A percentile compares a stretch with the other conserved stretches of the same genome.
Evolutionary conservation across 2,888 invertebrate genomes (phyloP).

Genomic region (Drosophila kanekoi): DNA sequence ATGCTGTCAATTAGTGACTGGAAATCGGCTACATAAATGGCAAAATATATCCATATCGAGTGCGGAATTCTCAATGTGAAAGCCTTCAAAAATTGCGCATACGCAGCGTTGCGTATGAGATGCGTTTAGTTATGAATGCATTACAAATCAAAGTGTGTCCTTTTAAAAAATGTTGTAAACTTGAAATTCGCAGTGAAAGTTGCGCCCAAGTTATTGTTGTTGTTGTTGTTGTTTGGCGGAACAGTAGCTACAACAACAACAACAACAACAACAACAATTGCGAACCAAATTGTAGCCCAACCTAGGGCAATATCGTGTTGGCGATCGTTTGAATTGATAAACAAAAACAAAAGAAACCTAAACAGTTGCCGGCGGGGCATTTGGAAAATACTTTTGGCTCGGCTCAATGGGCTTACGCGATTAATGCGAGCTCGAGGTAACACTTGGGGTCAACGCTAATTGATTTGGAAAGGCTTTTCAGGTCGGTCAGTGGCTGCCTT

Average conservation of each 20-base stretch:
- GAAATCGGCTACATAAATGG: constrained; percentile 40
- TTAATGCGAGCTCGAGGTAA: constrained; percentile 59
- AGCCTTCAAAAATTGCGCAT: constrained; percentile 22
- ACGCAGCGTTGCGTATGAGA: constrained; percentile 46
- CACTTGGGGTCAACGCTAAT: constrained; percentile 69
- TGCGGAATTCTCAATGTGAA: constrained; percentile 2
- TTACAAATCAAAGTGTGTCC: constrained; percentile 64
- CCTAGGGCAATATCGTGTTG: constrained; percentile 81
- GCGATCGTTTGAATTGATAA: constrained; percentile 68
- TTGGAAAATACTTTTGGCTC: constrained; percentile 49
- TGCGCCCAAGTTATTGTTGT: constrained; percentile 47
- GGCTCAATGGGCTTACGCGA: constrained; percentile 43
- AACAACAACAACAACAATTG: constrained; percentile 23
- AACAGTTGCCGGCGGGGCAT: constrained; percentile 42
- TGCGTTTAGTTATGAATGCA: constrained; percentile 12
- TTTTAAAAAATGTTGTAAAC: constrained; percentile 52
- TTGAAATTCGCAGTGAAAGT: constrained; percentile 71
- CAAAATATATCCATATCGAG: constrained; percentile 17
- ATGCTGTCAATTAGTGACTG: constrained; percentile 51
- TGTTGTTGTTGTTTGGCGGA: constrained; percentile 26
- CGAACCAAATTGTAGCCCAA: constrained; percentile 63
- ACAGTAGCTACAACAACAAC: constrained; percentile 35
- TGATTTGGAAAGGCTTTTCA: constrained; percentile 74
- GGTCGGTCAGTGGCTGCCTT: constrained; percentile 46
- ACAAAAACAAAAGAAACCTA: constrained; percentile 31